Conservation (phyloP, 1,140 invertebrate species). For the Scylla paramamosain region DNA sequence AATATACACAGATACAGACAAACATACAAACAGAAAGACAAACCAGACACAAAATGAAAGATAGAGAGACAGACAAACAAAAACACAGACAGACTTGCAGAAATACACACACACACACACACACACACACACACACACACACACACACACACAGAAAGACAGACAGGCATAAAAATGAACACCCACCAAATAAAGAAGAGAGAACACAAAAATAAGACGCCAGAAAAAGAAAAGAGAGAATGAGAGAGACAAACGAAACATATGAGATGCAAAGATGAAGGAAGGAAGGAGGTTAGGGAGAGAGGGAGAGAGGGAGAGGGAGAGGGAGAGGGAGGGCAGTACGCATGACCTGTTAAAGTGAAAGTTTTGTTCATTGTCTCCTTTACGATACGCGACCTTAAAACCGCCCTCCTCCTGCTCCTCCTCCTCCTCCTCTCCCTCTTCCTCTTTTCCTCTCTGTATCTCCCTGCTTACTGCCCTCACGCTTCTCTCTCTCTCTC, state of each 20-base stretch:
- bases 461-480: background rate
- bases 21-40: no score
- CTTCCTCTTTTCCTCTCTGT: background rate
- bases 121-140: no score
- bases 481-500: background rate
- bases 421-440: background rate
- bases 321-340: background rate
- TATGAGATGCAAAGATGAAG: background rate
- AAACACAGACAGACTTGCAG: no score
- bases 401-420: background rate
- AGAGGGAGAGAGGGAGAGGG: background rate
- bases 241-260: background rate
- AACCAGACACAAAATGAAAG: no score
- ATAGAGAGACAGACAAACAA: background rate
- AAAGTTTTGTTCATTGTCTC: slow-evolving; percentile 23
- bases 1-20: no score
- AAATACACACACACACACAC: no score
- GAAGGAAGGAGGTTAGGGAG: background rate
- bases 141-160: no score
- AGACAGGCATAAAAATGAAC: no score
- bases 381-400: slow-evolving; percentile 12
- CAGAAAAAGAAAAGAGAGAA: background rate
- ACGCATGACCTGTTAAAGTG: slow-evolving; percentile 10
- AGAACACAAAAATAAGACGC: background rate
- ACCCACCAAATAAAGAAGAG: no score